Conservation (phyloP, 1,140 invertebrate species). For the Cheumatopsyche charites region DNA sequence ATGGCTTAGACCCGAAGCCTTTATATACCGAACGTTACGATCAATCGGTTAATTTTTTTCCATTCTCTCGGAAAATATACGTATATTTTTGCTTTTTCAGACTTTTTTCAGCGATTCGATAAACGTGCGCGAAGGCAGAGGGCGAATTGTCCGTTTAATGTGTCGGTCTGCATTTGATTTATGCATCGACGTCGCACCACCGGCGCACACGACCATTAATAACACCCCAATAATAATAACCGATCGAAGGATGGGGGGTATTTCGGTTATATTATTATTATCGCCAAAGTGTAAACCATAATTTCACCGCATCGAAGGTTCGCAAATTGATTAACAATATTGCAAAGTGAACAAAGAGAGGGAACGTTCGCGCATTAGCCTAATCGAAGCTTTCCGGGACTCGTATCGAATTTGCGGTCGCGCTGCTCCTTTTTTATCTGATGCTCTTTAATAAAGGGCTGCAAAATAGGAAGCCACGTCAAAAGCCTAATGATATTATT, state of each 20-base stretch:
- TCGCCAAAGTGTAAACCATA: conserved; percentile 34
- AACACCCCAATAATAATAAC: conserved; percentile 31
- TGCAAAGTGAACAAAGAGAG: conserved; percentile 1
- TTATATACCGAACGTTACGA: conserved; percentile 12
- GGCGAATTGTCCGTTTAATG: conserved; percentile 31
- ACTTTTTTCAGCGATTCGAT: neutral
- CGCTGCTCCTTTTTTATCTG: too few relatives aligned
- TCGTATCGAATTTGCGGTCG: too few relatives aligned
- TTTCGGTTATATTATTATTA: conserved; percentile 39
- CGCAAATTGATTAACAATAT: conserved; percentile 25
- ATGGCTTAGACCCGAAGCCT: conserved; percentile 9
- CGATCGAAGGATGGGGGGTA: neutral
- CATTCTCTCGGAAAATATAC: too few relatives aligned
- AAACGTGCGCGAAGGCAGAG: neutral
- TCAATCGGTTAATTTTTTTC: conserved; percentile 20
- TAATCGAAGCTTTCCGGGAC: neutral
- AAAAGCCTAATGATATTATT: too few relatives aligned
- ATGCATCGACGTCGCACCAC: conserved; percentile 23
- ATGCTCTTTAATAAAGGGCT: too few relatives aligned
- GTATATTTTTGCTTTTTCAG: neutral
- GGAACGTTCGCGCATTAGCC: neutral
- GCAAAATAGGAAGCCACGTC: too few relatives aligned
- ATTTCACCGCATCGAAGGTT: conserved; percentile 27
- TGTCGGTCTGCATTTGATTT: conserved; percentile 33
- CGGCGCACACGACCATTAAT: conserved; percentile 29